These are phyloP conservation scores for Drosophila aff. DNA, from an alignment of 1,140 invertebrate genomes.

Conservation along the genomic window DNA sequence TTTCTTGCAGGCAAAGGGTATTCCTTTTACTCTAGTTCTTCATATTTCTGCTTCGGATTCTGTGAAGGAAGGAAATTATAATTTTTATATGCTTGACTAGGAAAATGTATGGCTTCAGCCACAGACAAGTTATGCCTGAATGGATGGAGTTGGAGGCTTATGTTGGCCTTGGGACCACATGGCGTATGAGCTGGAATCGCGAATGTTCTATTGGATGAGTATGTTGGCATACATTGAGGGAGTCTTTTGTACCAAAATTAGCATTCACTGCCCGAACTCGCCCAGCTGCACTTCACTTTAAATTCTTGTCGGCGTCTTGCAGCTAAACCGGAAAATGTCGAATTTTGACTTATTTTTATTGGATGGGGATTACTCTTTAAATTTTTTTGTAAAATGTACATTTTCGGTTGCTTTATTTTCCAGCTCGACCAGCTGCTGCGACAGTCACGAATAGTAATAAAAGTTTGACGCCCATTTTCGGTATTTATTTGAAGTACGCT, in stretches of 20 bases:
- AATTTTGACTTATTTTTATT: not conserved
- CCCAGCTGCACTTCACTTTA: slow-evolving; percentile 31
- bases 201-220: slow-evolving; percentile 46
- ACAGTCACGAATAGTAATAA: slow-evolving; percentile 63
- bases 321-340: not conserved
- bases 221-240: slow-evolving; percentile 27
- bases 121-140: slow-evolving; percentile 12
- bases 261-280: slow-evolving; percentile 22
- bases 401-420: not conserved
- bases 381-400: no score
- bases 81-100: slow-evolving; percentile 52
- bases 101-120: slow-evolving; percentile 53
- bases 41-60: slow-evolving; percentile 3
- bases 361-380: no score
- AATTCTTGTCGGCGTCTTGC: slow-evolving; percentile 19
- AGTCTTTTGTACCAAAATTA: slow-evolving; percentile 21
- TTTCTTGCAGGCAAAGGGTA: not conserved
- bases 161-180: slow-evolving; percentile 47
- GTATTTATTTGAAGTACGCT: slow-evolving; percentile 18
- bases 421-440: slow-evolving; percentile 35
- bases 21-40: not conserved
- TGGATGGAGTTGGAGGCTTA: slow-evolving; percentile 1
- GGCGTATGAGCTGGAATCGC: slow-evolving; percentile 47
- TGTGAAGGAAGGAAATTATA: slow-evolving; percentile 62
- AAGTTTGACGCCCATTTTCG: slow-evolving; percentile 31